These are phyloP conservation scores for Eriosoma lanigerum DNA, from an alignment of 1,140 invertebrate species.

Conservation along the genomic window DNA sequence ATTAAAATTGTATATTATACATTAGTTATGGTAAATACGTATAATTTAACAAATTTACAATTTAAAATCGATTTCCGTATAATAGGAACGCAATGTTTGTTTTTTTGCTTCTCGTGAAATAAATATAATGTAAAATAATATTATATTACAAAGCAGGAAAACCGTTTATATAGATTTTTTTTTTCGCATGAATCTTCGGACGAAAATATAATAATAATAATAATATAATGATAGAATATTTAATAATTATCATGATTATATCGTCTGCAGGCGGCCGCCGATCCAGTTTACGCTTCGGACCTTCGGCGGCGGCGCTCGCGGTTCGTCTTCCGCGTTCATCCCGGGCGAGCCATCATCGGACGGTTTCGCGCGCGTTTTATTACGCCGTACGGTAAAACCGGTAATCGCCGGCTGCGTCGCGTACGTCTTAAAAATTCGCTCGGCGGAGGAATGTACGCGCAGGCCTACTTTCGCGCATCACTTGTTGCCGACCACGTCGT, in stretches of 20 bases:
- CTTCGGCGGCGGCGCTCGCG: not conserved
- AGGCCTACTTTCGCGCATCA: not conserved
- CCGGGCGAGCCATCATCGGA: too few relatives aligned
- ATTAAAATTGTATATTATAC: too few relatives aligned
- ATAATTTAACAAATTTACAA: too few relatives aligned
- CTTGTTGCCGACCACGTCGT: not conserved
- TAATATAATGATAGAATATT: too few relatives aligned
- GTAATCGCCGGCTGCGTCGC: not conserved
- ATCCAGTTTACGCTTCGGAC: not conserved
- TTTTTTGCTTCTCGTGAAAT: too few relatives aligned
- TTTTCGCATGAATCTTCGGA: not conserved
- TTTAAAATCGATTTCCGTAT: too few relatives aligned
- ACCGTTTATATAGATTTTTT: too few relatives aligned
- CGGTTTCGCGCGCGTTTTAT: conserved; percentile 6
- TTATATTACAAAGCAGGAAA: too few relatives aligned
- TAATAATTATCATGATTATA: not conserved
- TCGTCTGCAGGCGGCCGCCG: not conserved
- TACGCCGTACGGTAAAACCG: conserved; percentile 7
- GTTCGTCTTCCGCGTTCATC: not conserved
- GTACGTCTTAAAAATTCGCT: conserved; percentile 1
- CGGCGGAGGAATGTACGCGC: conserved; percentile 1
- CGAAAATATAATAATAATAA: not conserved
- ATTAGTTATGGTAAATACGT: too few relatives aligned
- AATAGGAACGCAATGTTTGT: too few relatives aligned
- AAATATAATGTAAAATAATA: too few relatives aligned